Percentiles rank a stretch among this genome's conserved stretches.
phyloP scores from a whole-genome alignment of 2,797 vertebrate genomes.

The Chiloscyllium punctatum region DNA sequence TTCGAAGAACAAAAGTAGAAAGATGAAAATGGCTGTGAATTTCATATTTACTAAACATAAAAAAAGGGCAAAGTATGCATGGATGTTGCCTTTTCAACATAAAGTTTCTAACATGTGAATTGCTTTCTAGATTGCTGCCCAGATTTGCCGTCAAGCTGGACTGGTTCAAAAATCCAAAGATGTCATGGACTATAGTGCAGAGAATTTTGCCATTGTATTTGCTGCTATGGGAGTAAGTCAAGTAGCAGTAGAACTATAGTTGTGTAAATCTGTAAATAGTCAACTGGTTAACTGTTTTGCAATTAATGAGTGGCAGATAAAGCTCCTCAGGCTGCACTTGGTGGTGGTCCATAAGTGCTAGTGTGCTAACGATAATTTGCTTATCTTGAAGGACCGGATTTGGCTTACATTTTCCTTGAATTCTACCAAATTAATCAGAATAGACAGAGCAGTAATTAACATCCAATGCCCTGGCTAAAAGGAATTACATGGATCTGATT shows the following conservation, averaged over 20 bases:
- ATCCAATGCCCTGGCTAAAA: not conserved
- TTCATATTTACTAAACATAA: not conserved
- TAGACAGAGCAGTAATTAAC: not conserved
- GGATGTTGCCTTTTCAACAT: no score
- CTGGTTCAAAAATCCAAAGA: conserved; percentile 70
- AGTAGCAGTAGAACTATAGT: conserved; percentile 45
- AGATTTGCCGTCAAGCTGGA: conserved; percentile 69
- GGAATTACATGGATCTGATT: not conserved
- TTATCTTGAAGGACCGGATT: not conserved
- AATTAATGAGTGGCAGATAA: not conserved
- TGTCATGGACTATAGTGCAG: conserved; percentile 68
- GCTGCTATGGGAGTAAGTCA: conserved; percentile 67
- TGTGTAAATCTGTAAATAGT: conserved; percentile 32
- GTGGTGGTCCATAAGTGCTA: not conserved
- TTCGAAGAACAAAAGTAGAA: not conserved
- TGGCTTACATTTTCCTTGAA: not conserved
- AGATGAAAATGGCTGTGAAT: not conserved
- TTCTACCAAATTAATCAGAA: not conserved
- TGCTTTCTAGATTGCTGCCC: conserved; percentile 58
- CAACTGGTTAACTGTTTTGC: conserved; percentile 8
- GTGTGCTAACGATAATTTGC: not conserved
- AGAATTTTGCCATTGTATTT: conserved; percentile 74
- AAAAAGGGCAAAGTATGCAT: not conserved
- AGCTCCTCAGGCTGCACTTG: not conserved
- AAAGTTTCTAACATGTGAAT: not conserved